Conservation (phyloP, 2,888 invertebrate species). For the Mythimna albipuncta region DNA sequence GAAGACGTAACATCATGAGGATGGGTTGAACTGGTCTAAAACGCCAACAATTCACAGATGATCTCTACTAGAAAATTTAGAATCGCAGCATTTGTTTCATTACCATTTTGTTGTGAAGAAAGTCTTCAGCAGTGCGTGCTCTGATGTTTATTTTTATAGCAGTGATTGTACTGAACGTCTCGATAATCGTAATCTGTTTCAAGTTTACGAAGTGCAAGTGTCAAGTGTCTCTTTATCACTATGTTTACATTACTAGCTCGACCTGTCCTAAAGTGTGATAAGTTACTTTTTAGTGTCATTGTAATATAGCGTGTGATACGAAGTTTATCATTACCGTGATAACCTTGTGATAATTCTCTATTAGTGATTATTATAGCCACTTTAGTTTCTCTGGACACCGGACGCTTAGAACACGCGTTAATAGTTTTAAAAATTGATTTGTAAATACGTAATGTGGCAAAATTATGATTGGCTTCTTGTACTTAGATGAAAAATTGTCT, state of each 20-base stretch:
- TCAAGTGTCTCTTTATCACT: slow-evolving; percentile 43
- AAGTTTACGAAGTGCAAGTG: slow-evolving; percentile 57
- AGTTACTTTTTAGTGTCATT: slow-evolving; percentile 56
- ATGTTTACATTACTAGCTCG: slow-evolving; percentile 42
- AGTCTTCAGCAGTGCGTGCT: slow-evolving; percentile 32
- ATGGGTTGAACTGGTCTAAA: slow-evolving; percentile 82
- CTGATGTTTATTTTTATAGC: slow-evolving; percentile 19
- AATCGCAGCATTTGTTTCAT: slow-evolving; percentile 25
- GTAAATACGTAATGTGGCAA: slow-evolving; percentile 68
- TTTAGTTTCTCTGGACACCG: slow-evolving; percentile 77
- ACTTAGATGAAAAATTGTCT: slow-evolving; percentile 78
- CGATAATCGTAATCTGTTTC: slow-evolving; percentile 34
- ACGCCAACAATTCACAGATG: slow-evolving; percentile 41
- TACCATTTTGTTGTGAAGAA: slow-evolving; percentile 31
- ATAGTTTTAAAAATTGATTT: slow-evolving; percentile 71
- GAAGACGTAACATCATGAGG: slow-evolving; percentile 88
- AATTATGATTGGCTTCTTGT: slow-evolving; percentile 85
- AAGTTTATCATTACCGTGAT: slow-evolving; percentile 75
- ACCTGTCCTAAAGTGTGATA: slow-evolving; percentile 60
- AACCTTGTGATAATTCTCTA: slow-evolving; percentile 85
- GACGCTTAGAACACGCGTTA: slow-evolving; percentile 89
- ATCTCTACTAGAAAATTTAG: slow-evolving; percentile 50
- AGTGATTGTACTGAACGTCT: slow-evolving; percentile 43
- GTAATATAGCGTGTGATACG: slow-evolving; percentile 62
- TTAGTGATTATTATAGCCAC: slow-evolving; percentile 72